These are phyloP conservation scores for Tetramorium bicarinatum DNA, from an alignment of 2,888 invertebrate species.

Conservation along the genomic window DNA sequence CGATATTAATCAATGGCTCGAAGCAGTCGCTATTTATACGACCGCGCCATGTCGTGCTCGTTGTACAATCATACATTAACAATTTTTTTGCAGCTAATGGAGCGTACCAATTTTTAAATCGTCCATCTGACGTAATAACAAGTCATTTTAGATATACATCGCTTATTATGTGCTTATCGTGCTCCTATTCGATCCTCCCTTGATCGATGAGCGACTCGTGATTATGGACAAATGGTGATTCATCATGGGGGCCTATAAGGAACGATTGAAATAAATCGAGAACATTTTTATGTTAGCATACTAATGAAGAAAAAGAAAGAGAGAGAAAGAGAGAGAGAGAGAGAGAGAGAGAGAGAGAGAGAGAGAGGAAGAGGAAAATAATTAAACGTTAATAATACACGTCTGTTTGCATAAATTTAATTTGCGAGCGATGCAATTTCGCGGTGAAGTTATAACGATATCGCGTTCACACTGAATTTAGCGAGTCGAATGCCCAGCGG, in stretches of 20 bases:
- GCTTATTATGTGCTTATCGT: conserved; percentile 35
- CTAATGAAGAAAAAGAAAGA: not conserved
- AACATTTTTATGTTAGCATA: not conserved
- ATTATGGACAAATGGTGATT: conserved; percentile 20
- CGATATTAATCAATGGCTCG: conserved; percentile 68
- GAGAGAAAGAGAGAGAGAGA: no score
- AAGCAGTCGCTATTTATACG: conserved; percentile 63
- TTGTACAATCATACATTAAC: conserved; percentile 32
- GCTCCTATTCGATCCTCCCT: conserved; percentile 28
- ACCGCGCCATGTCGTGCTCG: conserved; percentile 28
- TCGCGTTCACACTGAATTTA: conserved; percentile 11
- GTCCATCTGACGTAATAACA: conserved; percentile 29
- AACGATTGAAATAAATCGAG: not conserved
- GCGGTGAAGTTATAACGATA: not conserved
- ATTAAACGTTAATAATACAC: conserved; percentile 12
- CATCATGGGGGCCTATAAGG: not conserved
- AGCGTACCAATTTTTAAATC: conserved; percentile 41
- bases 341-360: no score
- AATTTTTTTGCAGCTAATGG: conserved; percentile 40
- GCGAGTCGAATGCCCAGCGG: conserved; percentile 9
- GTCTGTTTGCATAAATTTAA: conserved; percentile 8
- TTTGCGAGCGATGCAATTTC: not conserved
- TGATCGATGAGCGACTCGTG: conserved; percentile 9
- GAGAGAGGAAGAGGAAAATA: not conserved
- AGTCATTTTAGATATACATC: conserved; percentile 43